These are phyloP conservation scores for Callipepla californica DNA, from an alignment of 2,113 vertebrate species.

Conservation along the genomic window DNA sequence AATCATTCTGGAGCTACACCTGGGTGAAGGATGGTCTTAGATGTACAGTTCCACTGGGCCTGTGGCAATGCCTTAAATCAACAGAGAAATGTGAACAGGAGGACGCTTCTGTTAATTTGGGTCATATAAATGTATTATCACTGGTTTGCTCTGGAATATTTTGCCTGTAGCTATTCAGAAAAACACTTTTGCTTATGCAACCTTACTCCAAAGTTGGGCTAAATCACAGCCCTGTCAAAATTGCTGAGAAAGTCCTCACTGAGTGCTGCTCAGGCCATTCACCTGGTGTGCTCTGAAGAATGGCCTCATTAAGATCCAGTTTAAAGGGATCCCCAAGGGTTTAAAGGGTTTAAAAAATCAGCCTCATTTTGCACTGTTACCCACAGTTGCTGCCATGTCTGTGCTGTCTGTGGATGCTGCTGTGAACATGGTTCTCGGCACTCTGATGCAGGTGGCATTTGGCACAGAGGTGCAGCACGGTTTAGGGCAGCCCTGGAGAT, in stretches of 20 bases:
- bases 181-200: not conserved
- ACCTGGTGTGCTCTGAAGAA: not conserved
- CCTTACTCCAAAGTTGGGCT: not conserved
- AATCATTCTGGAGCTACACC: accelerated
- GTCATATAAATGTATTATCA: not conserved
- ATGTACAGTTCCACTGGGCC: not conserved
- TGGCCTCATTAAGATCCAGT: not conserved
- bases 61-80: not conserved
- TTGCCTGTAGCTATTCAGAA: not conserved
- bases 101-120: not conserved
- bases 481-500: not conserved
- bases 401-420: accelerated
- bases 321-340: not conserved
- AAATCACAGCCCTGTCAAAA: not conserved
- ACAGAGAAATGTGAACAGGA: not conserved
- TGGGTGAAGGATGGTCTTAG: too few species aligned
- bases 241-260: not conserved
- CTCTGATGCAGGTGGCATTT: accelerated
- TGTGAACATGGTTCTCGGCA: accelerated
- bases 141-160: not conserved
- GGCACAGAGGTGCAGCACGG: accelerated
- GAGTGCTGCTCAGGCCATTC: not conserved
- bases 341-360: not conserved
- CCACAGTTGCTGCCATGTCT: accelerated
- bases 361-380: not conserved